phyloP scores from a whole-genome alignment of 2,888 invertebrate species.

The Linyphia triangularis region DNA sequence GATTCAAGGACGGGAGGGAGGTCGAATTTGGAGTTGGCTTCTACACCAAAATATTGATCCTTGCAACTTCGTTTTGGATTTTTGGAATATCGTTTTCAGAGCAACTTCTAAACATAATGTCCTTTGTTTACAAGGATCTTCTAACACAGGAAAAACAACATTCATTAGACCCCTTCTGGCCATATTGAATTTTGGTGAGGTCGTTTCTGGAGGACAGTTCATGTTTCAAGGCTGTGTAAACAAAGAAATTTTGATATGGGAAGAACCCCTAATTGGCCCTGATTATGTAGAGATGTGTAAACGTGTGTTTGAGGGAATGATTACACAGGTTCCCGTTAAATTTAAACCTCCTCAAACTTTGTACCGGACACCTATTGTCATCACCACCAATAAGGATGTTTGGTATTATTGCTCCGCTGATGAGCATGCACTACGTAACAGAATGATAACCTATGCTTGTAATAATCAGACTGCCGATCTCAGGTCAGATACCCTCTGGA shows the following conservation, averaged over 20 bases:
- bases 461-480: not conserved
- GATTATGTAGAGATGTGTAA: not conserved
- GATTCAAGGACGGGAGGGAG: not conserved
- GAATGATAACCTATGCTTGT: not conserved
- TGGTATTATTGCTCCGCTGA: not conserved
- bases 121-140: not conserved
- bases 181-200: not conserved
- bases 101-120: not conserved
- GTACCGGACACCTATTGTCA: not conserved
- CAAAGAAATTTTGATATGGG: slow-evolving; percentile 4
- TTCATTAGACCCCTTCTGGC: not conserved
- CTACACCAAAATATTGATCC: not conserved
- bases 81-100: not conserved
- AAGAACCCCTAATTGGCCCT: no score
- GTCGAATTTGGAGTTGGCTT: not conserved
- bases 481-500: no score
- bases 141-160: not conserved
- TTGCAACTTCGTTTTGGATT: not conserved
- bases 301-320: not conserved
- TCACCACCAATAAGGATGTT: not conserved
- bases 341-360: not conserved
- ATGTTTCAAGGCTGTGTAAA: not conserved
- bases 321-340: not conserved
- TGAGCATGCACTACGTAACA: not conserved
- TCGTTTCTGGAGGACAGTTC: slow-evolving; percentile 2